These are phyloP conservation scores for Lissonota sp. DNA, from an alignment of 2,888 invertebrate genomes.

Conservation along the genomic window DNA sequence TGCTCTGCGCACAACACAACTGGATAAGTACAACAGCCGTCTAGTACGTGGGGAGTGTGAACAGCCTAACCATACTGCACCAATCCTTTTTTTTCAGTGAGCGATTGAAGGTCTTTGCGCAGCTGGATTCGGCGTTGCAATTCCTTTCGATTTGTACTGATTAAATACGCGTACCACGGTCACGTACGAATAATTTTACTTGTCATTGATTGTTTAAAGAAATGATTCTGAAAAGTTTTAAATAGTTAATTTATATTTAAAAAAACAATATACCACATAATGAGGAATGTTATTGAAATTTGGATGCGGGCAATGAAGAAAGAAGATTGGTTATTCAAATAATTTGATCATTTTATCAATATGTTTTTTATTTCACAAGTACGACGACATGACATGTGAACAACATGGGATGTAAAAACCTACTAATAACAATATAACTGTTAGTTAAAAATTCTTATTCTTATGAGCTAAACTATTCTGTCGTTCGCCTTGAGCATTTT, in stretches of 20 bases:
- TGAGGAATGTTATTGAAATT: too few relatives aligned
- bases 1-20: too few relatives aligned
- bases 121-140: not conserved
- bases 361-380: too few relatives aligned
- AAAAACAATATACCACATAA: too few relatives aligned
- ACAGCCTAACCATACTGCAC: too few relatives aligned
- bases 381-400: not conserved
- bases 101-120: slow-evolving; percentile 26
- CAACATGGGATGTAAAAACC: not conserved
- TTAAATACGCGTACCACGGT: slow-evolving; percentile 7
- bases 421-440: slow-evolving; percentile 2
- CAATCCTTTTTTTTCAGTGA: too few relatives aligned
- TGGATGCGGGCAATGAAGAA: too few relatives aligned
- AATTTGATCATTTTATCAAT: too few relatives aligned
- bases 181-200: not conserved
- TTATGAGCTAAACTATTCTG: not conserved
- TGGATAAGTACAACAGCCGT: too few relatives aligned
- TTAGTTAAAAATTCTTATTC: slow-evolving; percentile 5
- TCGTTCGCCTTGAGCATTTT: not conserved
- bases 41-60: too few relatives aligned
- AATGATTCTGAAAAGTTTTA: not conserved
- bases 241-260: too few relatives aligned
- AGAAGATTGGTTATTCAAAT: too few relatives aligned
- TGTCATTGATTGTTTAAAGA: slow-evolving; percentile 21
- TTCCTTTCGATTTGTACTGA: slow-evolving; percentile 11